Base-by-base conservation (phyloP, 92 coral and sea anemone species). In the Muricea muricata region DNA sequence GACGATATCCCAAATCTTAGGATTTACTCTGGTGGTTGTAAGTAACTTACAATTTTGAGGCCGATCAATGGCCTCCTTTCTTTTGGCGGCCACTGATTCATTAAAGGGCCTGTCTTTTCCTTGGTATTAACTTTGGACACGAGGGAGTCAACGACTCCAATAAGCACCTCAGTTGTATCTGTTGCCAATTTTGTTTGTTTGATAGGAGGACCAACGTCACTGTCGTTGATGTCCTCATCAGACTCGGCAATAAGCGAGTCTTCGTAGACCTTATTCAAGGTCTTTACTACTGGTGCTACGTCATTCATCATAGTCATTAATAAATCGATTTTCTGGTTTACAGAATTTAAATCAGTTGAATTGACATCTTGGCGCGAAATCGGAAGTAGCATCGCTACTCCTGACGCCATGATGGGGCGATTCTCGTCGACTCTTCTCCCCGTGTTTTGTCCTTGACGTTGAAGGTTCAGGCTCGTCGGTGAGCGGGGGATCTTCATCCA, bases 271-370 rank as follows among this genome's bases (percentile, higher is more conserved):
- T 84, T 81, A 71, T 74, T 66, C 56, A 84, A 74, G 63, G 42
- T 37, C 42, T 82, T 84, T 73, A 71, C 58, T 33, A 84, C 82
- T 31, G 83, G 83, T 73, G 42, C 80, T 78, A 54, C 54, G 24
- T 84, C 82, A 30, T 84, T 78, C n/a, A n/a, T n/a, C n/a, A n/a
- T n/a, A n/a, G n/a, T n/a, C 82, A 84, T 84, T 81, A 84, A 40
- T 3, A 72, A 48, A 48, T 84, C 87, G 56, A 73, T 54, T 35
- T 73, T 84, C 35, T 60, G 32, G 87, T 54, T 70, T 20, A 70
- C 69, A 8, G 69, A 61, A 61, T 18, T 61, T 11, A 61, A 23
- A 7, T 61, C 26, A 20, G 69, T 8, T 24, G 30, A 23, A 23
- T 12, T 32, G 69, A 61, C 30, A 61, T 61, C 15, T 17, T 24